Conservation (phyloP, 2,113 vertebrate genomes). For the Herpetotheres cachinnans region DNA sequence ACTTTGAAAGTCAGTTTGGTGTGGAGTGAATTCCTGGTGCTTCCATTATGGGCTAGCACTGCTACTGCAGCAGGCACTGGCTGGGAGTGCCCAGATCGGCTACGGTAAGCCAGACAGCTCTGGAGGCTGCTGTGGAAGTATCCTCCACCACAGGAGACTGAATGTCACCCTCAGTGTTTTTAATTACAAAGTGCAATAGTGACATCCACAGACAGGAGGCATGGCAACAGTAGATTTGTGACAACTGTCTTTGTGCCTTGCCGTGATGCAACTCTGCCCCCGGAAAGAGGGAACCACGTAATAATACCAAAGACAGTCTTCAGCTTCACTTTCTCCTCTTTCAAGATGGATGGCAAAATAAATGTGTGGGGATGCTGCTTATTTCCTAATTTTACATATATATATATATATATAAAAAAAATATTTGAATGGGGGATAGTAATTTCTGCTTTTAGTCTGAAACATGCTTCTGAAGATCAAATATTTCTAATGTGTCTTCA, state of each 20-base stretch:
- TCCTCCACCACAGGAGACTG: background rate
- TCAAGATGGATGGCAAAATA: background rate
- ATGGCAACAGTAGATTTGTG: background rate
- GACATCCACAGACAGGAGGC: background rate
- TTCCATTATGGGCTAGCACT: fast-evolving
- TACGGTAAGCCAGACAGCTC: background rate
- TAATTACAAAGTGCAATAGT: background rate
- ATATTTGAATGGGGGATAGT: background rate
- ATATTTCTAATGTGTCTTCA: background rate
- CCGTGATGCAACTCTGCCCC: background rate
- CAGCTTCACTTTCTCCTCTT: background rate
- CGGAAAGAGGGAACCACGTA: background rate
- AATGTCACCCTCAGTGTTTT: background rate
- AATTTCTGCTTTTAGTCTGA: background rate
- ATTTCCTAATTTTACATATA: background rate
- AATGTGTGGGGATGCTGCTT: background rate
- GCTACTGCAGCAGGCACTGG: background rate
- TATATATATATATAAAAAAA: too few relatives aligned
- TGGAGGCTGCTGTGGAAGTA: background rate
- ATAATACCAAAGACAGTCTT: background rate
- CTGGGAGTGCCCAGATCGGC: background rate
- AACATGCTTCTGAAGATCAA: background rate
- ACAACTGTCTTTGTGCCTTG: background rate
- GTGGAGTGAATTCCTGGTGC: fast-evolving
- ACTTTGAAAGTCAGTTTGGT: background rate